Base-by-base conservation (phyloP, 2,888 invertebrate genomes). In the Germaria angustata region DNA sequence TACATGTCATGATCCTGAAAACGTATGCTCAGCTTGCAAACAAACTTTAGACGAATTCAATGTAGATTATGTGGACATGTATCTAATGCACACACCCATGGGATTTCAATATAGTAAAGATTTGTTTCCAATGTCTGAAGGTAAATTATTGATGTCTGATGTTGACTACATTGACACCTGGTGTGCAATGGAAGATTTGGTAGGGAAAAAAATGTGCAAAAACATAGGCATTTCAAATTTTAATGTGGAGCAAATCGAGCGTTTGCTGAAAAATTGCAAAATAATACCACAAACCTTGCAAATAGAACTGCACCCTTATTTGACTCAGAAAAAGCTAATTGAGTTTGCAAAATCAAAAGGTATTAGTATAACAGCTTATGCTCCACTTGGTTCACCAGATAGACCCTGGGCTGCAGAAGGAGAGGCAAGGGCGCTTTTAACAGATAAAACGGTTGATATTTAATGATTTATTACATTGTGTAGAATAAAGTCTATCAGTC, bases 71-170 rank as follows among this genome's bases (percentile, higher is more conserved):
- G 87, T 98, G 61, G 97, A 98, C 90, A 92, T 98, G 32, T 98
- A 97, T 88, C 92, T 98, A 8, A 96, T 98, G 49, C 98, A 98
- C 90, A 97, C 97, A 97, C 98, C 98, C 0, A 93, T 96, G 88
- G 96, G 93, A 0, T 97, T 95, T 88, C 94, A 95, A 92, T 95
- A 95, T 93, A 95, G 95, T 87, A 93, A 91, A 0, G 92, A 92
- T 0, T 89, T 94, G 0, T 93, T 94, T 90, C 96, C 96, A 0
- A 89, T 87, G 0, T 92, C 93, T 85, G 93, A 92, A 13, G 95
- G 93, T 0, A 93, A 94, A 85, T 91, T 93, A 20, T 87, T 92
- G 15, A 93, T 90, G 87, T 93, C 94, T 0, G 93, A 95, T 55
- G 94, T 93, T 2, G 95, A 96, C 90, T 96, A 93, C 86, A 87